These are phyloP conservation scores for Thunnus maccoyii DNA, from an alignment of 2,113 vertebrate species.

Conservation along the genomic window DNA sequence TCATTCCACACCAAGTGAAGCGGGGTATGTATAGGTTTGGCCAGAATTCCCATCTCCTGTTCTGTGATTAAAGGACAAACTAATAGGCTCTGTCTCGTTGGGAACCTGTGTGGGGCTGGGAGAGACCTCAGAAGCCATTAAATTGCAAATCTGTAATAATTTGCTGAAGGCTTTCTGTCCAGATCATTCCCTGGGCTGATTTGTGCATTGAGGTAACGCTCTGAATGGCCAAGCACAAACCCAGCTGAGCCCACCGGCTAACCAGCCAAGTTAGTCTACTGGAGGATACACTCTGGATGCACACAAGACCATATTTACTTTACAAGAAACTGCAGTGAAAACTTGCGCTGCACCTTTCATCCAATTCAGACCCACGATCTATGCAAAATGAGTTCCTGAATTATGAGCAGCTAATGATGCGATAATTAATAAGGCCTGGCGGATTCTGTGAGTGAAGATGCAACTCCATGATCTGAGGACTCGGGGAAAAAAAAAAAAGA, in stretches of 20 bases:
- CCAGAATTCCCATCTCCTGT: constrained; percentile 78
- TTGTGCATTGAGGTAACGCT: constrained; percentile 68
- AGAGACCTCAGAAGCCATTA: constrained; percentile 85
- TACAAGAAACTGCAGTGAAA: constrained; percentile 38
- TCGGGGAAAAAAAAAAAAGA: not conserved
- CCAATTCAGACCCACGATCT: constrained; percentile 18
- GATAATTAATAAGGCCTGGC: not conserved
- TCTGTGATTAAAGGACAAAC: constrained; percentile 85
- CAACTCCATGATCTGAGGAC: no score
- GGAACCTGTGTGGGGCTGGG: constrained; percentile 77
- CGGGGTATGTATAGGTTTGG: constrained; percentile 62
- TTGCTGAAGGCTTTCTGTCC: constrained; percentile 82
- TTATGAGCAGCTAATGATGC: constrained; percentile 24
- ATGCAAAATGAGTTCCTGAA: constrained; percentile 27
- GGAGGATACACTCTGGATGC: constrained; percentile 23
- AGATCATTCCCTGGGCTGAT: constrained; percentile 77
- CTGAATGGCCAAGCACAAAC: constrained; percentile 71
- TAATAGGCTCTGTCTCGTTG: constrained; percentile 83
- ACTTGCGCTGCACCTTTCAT: constrained; percentile 26
- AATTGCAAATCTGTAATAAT: constrained; percentile 88
- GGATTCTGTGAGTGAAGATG: not conserved
- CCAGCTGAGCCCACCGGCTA: constrained; percentile 75
- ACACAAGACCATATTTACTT: constrained; percentile 54
- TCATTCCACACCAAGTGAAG: constrained; percentile 58
- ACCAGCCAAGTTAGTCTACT: constrained; percentile 56